Conservation (phyloP, 2,113 vertebrate species). For the Nothobranchius furzeri region DNA sequence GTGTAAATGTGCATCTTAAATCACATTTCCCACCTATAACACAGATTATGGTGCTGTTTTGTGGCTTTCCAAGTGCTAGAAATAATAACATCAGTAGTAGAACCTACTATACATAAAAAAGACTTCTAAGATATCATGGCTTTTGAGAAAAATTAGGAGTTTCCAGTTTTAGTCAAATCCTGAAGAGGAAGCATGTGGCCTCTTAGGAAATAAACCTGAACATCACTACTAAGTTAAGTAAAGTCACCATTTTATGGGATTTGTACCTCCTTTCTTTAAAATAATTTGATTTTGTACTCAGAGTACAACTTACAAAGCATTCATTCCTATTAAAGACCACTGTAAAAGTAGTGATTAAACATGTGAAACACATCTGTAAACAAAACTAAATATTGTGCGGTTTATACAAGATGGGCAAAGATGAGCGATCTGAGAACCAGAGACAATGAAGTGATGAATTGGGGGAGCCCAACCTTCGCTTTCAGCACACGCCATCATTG, state of each 20-base stretch:
- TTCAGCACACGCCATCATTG: too few species aligned
- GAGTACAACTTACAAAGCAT: too few species aligned
- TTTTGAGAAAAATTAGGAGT: conserved; percentile 59
- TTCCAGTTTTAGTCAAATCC: conserved; percentile 41
- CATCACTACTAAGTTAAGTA: background rate
- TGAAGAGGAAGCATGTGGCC: conserved; percentile 10
- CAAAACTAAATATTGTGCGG: background rate
- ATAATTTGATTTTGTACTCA: too few species aligned
- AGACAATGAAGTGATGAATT: background rate
- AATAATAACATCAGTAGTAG: background rate
- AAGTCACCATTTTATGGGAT: too few species aligned
- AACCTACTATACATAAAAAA: conserved; percentile 7
- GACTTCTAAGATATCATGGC: conserved; percentile 59
- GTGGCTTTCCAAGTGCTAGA: conserved; percentile 11
- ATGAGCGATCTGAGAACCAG: background rate
- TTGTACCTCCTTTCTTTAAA: too few species aligned
- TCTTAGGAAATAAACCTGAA: conserved; percentile 36
- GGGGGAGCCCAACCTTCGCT: too few species aligned
- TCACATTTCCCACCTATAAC: background rate
- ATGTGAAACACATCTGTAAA: too few species aligned
- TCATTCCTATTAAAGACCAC: too few species aligned
- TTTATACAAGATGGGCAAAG: background rate
- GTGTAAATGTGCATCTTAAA: too few species aligned
- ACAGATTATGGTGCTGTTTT: background rate
- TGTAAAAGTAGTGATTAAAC: too few species aligned